Evolutionary conservation across 1,140 invertebrate genomes (phyloP).

Genomic region (Drosophila gunungcola): DNA sequence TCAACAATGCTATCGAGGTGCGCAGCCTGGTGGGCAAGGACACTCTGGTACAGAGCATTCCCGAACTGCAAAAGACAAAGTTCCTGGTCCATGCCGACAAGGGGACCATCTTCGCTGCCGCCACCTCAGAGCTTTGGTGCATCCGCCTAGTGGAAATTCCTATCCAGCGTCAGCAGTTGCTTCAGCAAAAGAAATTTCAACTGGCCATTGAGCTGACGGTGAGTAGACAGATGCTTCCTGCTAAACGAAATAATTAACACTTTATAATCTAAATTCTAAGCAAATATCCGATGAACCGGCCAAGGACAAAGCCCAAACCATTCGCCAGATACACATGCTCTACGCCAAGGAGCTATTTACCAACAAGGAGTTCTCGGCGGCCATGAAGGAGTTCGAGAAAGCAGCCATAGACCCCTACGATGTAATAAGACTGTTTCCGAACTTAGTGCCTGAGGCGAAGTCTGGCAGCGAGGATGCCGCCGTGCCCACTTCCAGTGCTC

Average conservation of each 20-base stretch:
- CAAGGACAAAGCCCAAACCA: constrained; percentile 92
- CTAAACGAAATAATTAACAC: background rate
- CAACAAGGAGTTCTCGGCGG: constrained; percentile 93
- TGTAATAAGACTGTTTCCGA: constrained; percentile 97
- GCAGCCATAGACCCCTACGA: constrained; percentile 96
- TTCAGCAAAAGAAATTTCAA: constrained; percentile 96
- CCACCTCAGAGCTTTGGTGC: constrained; percentile 94
- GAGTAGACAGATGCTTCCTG: constrained; percentile 77
- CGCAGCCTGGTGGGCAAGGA: constrained; percentile 91
- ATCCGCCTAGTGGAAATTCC: constrained; percentile 91
- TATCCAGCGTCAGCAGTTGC: constrained; percentile 92
- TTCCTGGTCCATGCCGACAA: constrained; percentile 88
- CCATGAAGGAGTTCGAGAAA: constrained; percentile 96
- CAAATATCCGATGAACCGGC: constrained; percentile 92
- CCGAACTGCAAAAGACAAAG: constrained; percentile 89
- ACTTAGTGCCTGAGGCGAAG: constrained; percentile 88
- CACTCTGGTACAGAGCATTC: constrained; percentile 91
- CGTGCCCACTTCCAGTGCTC: constrained; percentile 85
- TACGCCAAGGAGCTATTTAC: constrained; percentile 96
- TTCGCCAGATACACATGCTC: constrained; percentile 94
- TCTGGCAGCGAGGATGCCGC: constrained; percentile 85
- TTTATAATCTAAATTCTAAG: constrained; percentile 84
- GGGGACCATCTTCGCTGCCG: constrained; percentile 94
- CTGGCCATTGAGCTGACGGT: constrained; percentile 97
- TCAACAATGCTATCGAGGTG: constrained; percentile 92